A percentile compares a stretch with the other conserved stretches of the same genome.
These are phyloP conservation scores for Sebastes minor DNA, from an alignment of 2,797 vertebrate species.

Conservation along the genomic window DNA sequence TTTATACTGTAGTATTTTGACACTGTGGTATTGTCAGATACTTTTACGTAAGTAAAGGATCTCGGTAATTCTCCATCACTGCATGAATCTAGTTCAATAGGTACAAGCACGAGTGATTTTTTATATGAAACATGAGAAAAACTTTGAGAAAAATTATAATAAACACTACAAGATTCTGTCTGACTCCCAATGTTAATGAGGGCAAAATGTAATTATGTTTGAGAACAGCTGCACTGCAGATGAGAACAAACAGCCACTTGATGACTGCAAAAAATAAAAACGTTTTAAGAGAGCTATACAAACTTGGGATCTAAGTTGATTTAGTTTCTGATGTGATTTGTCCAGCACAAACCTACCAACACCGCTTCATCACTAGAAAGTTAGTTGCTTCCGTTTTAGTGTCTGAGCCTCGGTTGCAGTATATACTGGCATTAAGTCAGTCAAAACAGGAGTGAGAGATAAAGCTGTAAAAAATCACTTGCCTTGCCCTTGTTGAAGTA, in stretches of 20 bases:
- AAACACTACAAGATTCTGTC: not conserved
- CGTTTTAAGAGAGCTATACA: not conserved
- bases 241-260: slow-evolving; percentile 14
- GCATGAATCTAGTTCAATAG: not conserved
- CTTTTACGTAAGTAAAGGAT: not conserved
- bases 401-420: not conserved
- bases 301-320: slow-evolving; percentile 5
- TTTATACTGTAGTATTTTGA: not conserved
- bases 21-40: not conserved
- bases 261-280: not conserved
- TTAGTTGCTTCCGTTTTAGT: not conserved
- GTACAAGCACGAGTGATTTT: not conserved
- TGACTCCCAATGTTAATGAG: slow-evolving; percentile 36
- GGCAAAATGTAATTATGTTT: slow-evolving; percentile 18
- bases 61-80: not conserved
- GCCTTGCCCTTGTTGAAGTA: slow-evolving; percentile 99
- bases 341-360: not conserved
- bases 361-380: not conserved
- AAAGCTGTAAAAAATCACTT: slow-evolving; percentile 37
- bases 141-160: not conserved
- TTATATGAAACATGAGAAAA: not conserved
- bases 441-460: not conserved
- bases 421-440: not conserved
- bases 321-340: not conserved
- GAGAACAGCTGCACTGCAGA: slow-evolving; percentile 39